phyloP scores from a whole-genome alignment of 2,797 vertebrate genomes.

The Thunnus albacares region DNA sequence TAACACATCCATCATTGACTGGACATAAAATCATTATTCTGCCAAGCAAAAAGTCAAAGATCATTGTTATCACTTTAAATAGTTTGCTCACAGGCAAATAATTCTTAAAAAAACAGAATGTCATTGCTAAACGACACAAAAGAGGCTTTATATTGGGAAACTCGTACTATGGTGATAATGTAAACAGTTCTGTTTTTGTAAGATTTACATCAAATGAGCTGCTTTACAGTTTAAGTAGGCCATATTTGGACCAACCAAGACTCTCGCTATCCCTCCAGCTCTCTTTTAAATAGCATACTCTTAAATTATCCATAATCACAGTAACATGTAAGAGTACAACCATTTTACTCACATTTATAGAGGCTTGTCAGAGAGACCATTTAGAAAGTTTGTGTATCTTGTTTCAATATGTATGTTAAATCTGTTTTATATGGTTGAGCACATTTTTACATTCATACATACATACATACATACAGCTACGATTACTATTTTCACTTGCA shows the following conservation, averaged over 20 bases:
- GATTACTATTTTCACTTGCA: background rate
- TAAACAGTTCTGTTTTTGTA: background rate
- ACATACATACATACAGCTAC: too few relatives aligned
- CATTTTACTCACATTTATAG: background rate
- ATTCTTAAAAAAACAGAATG: slow-evolving; percentile 36
- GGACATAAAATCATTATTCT: slow-evolving; percentile 69
- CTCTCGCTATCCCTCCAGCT: background rate
- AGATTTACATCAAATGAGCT: background rate
- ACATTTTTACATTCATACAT: too few relatives aligned
- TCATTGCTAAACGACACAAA: slow-evolving; percentile 21
- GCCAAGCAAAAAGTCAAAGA: slow-evolving; percentile 67
- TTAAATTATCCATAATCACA: too few relatives aligned
- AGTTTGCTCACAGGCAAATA: slow-evolving; percentile 55
- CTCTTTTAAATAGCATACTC: background rate
- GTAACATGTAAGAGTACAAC: too few relatives aligned
- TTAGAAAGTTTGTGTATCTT: background rate
- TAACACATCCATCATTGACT: slow-evolving; percentile 55
- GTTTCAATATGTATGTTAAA: background rate
- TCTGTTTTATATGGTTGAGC: background rate
- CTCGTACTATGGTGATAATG: background rate
- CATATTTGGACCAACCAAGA: background rate
- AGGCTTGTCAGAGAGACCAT: background rate
- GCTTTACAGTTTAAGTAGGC: background rate
- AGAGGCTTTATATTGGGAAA: slow-evolving; percentile 6
- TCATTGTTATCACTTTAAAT: slow-evolving; percentile 55